These are phyloP conservation scores for Drosophila quinaria DNA, from an alignment of 2,888 invertebrate genomes.

Conservation along the genomic window DNA sequence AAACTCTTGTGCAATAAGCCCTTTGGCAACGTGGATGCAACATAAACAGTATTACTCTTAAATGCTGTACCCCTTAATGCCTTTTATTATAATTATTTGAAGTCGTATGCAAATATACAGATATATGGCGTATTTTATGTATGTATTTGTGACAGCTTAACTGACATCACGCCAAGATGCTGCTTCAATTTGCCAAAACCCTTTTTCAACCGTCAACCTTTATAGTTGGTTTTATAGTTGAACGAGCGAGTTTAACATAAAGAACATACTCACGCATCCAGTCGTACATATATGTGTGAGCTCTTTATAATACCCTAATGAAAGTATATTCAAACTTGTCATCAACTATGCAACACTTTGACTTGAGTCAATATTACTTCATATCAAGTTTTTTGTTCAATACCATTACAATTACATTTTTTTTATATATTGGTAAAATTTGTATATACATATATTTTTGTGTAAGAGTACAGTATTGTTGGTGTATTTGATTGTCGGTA, in stretches of 20 bases:
- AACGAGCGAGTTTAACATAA: constrained; percentile 20
- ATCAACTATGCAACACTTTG: not conserved
- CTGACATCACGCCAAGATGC: constrained; percentile 8
- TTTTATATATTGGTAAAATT: not conserved
- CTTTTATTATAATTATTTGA: constrained; percentile 2
- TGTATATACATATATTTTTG: not conserved
- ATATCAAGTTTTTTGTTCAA: not conserved
- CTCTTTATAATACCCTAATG: not conserved
- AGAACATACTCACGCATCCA: constrained; percentile 9
- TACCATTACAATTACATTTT: not conserved
- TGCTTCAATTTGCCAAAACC: constrained; percentile 8
- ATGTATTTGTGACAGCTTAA: not conserved
- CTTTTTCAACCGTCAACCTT: constrained; percentile 32
- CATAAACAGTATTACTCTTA: not conserved
- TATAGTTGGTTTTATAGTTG: constrained; percentile 25
- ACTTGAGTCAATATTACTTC: not conserved
- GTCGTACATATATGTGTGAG: not conserved
- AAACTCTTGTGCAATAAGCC: constrained; percentile 5
- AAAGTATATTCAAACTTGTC: not conserved
- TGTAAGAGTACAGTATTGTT: not conserved
- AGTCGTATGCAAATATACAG: not conserved
- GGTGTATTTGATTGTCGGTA: constrained; percentile 1
- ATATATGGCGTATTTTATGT: not conserved
- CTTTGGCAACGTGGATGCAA: not conserved
- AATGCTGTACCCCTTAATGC: constrained; percentile 3